Conservation (phyloP, 1,140 invertebrate genomes). For the Sarcophaga bullata region DNA sequence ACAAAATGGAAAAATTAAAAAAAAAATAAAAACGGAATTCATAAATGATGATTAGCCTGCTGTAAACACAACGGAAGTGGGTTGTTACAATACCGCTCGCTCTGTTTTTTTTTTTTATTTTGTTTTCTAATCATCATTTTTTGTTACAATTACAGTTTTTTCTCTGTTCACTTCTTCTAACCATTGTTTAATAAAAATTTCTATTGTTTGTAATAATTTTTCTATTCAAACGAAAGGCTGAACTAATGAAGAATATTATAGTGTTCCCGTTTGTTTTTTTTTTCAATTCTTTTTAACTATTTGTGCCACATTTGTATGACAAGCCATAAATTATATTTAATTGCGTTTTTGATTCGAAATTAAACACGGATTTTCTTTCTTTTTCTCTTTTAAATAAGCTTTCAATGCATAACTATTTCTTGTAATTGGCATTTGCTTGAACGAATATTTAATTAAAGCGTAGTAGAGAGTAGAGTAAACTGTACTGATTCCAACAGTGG, state of each 20-base stretch:
- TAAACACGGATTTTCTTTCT: slow-evolving; percentile 30
- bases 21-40: slow-evolving; percentile 13
- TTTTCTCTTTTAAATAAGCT: too few relatives aligned
- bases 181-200: not conserved
- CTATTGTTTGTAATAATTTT: slow-evolving; percentile 32
- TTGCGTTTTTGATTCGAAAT: slow-evolving; percentile 11
- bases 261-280: slow-evolving; percentile 6
- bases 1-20: not conserved
- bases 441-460: not conserved
- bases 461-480: not conserved
- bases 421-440: not conserved
- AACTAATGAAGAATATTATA: slow-evolving; percentile 20
- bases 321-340: slow-evolving; percentile 32
- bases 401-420: not conserved
- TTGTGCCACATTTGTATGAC: slow-evolving; percentile 23
- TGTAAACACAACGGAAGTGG: slow-evolving; percentile 54
- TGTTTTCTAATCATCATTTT: not conserved
- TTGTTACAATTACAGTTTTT: slow-evolving; percentile 11
- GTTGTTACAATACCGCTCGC: slow-evolving; percentile 45
- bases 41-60: slow-evolving; percentile 13
- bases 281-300: not conserved
- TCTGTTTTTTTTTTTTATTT: not conserved
- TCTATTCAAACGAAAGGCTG: not conserved
- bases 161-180: not conserved
- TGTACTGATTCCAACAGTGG: too few relatives aligned